Evolutionary conservation across 2,888 invertebrate species (phyloP), one percentile per base, ranked within the genome.

Genomic region (Ectemnius continuus): DNA sequence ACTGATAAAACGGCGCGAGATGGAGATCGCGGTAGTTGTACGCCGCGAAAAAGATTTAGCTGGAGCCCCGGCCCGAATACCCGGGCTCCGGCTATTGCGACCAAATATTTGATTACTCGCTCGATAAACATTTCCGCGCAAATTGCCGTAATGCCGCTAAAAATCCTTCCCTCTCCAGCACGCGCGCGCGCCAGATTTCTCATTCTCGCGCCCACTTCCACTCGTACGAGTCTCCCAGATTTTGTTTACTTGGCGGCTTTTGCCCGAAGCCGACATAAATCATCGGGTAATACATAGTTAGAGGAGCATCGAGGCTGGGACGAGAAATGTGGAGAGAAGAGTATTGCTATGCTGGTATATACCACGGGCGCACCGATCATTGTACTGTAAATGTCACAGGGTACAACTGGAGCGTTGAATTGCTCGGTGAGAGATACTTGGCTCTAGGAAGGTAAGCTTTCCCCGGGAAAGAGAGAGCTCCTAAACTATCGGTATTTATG

Each of bases 1-100:
- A 76, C 86, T 86, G 86, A 87, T 82, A 85, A 87, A 87, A 78
- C 79, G 85, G 56, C 75, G 74, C 72, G 73, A 77, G 72, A 74
- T 76, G 73, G 46, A 68, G 73, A 78, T 78, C 77, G 64, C 73
- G 73, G 73, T 36, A 20, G 64, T 76, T 67, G 58, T 62, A 36
- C 64, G 59, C 16, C 58, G 65, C 60, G 69, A 67, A 57, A 76
- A 76, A 70, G 73, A 78, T 76, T 76, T 73, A 67, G 61, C 52
- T 59, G 77, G 63, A 36, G 47, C 18, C 14, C 14, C 16, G 6
- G 48, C 20, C 2, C 62, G 20, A 20, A 46, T 65, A 68, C 47
- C 18, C 62, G 45, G 46, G 26, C 14, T 18, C 46, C 57, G 47
- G 28, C 28, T 36, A 45, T 18, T 26, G 16, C 28, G 61, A 18